Percentiles rank a stretch among this genome's conserved stretches.
Evolutionary conservation across 2,113 vertebrate species (phyloP).

Genomic region (Muntiacus reevesi): DNA sequence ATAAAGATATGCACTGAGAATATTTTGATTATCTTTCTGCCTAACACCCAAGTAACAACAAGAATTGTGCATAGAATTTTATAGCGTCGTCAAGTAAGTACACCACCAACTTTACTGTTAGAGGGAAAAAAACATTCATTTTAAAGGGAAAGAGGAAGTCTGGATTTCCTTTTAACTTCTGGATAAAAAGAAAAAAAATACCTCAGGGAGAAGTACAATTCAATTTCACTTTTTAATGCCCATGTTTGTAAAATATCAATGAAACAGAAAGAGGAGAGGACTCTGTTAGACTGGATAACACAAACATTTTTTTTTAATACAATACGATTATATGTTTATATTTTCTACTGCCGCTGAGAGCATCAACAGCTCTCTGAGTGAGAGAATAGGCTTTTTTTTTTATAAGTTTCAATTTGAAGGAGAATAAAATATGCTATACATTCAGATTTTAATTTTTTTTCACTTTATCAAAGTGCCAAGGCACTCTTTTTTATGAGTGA

Average conservation of each 20-base stretch:
- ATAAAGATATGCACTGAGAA: neutral
- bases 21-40: neutral
- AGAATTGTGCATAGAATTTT: neutral
- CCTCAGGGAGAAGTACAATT: neutral
- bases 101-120: neutral
- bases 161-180: neutral
- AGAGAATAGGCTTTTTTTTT: neutral
- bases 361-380: neutral
- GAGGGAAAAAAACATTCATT: neutral
- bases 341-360: neutral
- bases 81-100: neutral
- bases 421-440: conserved; percentile 22
- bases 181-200: neutral
- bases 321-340: neutral
- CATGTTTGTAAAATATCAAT: neutral
- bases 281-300: neutral
- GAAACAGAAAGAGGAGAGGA: neutral
- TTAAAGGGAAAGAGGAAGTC: neutral
- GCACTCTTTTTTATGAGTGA: neutral
- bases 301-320: neutral
- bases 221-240: neutral
- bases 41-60: neutral
- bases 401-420: neutral
- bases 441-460: conserved; percentile 25
- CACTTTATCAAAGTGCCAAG: neutral